phyloP scores from a whole-genome alignment of 92 coral and sea anemone genomes.

The Muricea muricata region DNA sequence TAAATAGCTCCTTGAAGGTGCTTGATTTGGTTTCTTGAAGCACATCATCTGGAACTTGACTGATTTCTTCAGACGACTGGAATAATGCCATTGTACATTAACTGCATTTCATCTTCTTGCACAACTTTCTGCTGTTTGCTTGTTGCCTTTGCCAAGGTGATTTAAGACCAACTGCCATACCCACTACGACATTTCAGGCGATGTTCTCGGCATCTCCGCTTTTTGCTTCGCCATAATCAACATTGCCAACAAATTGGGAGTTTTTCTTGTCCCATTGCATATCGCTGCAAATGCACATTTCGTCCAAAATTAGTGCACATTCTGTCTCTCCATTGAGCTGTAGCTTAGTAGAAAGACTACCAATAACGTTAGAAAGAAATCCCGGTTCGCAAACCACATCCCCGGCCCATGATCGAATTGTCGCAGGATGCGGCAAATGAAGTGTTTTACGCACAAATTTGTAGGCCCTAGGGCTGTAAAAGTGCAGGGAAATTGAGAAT shows the following conservation, averaged over 20 bases:
- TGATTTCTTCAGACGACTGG: no score
- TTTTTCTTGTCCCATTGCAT: not conserved
- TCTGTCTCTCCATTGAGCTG: not conserved
- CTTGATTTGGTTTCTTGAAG: no score
- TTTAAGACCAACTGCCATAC: not conserved
- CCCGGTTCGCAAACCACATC: not conserved
- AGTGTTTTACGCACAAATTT: not conserved
- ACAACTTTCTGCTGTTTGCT: no score
- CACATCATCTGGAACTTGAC: no score
- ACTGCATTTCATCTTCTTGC: no score
- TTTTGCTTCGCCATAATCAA: not conserved
- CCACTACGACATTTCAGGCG: not conserved
- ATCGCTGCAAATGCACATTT: no score
- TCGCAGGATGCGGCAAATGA: not conserved
- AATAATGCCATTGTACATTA: no score
- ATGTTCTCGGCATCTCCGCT: not conserved
- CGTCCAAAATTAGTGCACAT: no score
- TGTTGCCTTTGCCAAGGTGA: not conserved
- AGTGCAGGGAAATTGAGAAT: not conserved
- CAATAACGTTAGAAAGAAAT: not conserved
- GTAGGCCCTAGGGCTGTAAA: not conserved
- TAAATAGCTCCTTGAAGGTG: no score
- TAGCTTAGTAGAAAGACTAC: not conserved
- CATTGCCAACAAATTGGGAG: not conserved
- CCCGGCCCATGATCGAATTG: not conserved